A percentile compares a stretch with the other conserved stretches of the same genome.
These are phyloP conservation scores for Drosophila parabipectinata DNA, from an alignment of 1,140 invertebrate species.

Conservation along the genomic window DNA sequence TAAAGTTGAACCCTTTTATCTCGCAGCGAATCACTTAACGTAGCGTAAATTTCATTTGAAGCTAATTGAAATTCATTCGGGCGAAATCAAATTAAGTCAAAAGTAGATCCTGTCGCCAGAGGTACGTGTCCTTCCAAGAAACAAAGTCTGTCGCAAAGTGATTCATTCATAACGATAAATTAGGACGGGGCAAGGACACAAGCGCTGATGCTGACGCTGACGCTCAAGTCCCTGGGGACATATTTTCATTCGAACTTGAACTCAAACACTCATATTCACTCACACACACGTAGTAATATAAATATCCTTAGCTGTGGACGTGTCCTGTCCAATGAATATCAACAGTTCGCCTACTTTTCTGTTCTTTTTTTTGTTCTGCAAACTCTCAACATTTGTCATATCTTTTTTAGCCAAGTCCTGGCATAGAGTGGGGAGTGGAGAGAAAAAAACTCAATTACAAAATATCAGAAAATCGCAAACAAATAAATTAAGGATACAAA, in stretches of 20 bases:
- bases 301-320: constrained; percentile 58
- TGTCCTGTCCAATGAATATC: constrained; percentile 52
- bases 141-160: constrained; percentile 60
- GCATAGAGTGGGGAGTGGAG: constrained; percentile 23
- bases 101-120: constrained; percentile 67
- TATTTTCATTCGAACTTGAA: constrained; percentile 63
- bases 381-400: constrained; percentile 34
- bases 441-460: constrained; percentile 73
- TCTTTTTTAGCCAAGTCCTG: constrained; percentile 3
- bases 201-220: neutral
- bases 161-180: constrained; percentile 81
- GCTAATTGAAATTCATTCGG: constrained; percentile 81
- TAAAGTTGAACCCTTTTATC: constrained; percentile 46
- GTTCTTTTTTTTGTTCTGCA: neutral
- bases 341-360: constrained; percentile 45
- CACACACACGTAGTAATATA: constrained; percentile 35
- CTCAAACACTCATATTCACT: constrained; percentile 10
- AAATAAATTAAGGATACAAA: constrained; percentile 80
- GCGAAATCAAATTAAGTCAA: constrained; percentile 79
- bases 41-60: constrained; percentile 73
- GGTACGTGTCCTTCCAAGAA: constrained; percentile 60
- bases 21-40: constrained; percentile 44
- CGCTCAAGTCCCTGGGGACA: constrained; percentile 42
- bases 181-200: constrained; percentile 49
- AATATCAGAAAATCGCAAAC: constrained; percentile 77